phyloP scores from a whole-genome alignment of 2,797 vertebrate species.

The Rhodeus uyekii region DNA sequence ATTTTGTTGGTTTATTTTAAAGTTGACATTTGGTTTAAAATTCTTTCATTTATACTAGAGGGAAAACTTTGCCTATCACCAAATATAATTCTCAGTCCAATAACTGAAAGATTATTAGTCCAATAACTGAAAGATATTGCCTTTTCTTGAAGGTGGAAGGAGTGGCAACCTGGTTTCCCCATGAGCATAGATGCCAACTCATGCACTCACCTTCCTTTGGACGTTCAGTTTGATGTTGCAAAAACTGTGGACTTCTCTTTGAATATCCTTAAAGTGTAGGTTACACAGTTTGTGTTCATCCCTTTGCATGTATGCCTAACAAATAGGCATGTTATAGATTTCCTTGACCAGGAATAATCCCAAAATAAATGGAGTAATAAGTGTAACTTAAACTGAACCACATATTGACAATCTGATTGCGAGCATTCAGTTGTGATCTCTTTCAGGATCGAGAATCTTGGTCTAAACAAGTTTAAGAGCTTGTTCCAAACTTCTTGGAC shows the following conservation, averaged over 20 bases:
- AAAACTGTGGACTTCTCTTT: conserved; percentile 93
- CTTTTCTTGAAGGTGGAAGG: conserved; percentile 83
- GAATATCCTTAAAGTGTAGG: conserved; percentile 95
- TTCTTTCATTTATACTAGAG: too few relatives aligned
- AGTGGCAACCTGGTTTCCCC: conserved; percentile 96
- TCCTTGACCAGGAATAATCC: neutral
- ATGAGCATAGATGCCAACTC: conserved; percentile 89
- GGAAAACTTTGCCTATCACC: neutral
- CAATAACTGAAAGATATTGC: too few relatives aligned
- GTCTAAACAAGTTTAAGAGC: conserved; percentile 93
- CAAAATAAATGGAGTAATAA: neutral
- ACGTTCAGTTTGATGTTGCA: conserved; percentile 96
- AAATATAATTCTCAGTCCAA: neutral
- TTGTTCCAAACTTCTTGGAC: conserved; percentile 98
- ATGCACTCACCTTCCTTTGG: conserved; percentile 87
- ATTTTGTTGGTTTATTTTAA: too few relatives aligned
- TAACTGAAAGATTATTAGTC: neutral
- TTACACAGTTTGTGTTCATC: conserved; percentile 46
- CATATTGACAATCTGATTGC: neutral
- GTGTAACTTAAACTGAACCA: neutral
- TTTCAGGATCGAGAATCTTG: conserved; percentile 93
- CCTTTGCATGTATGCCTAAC: conserved; percentile 61
- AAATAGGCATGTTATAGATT: neutral
- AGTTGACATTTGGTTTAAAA: too few relatives aligned
- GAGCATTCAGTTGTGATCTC: neutral